Percentiles rank a stretch among this genome's conserved stretches.
These are phyloP conservation scores for Temnothorax nylanderi DNA, from an alignment of 1,140 invertebrate genomes.

Conservation along the genomic window DNA sequence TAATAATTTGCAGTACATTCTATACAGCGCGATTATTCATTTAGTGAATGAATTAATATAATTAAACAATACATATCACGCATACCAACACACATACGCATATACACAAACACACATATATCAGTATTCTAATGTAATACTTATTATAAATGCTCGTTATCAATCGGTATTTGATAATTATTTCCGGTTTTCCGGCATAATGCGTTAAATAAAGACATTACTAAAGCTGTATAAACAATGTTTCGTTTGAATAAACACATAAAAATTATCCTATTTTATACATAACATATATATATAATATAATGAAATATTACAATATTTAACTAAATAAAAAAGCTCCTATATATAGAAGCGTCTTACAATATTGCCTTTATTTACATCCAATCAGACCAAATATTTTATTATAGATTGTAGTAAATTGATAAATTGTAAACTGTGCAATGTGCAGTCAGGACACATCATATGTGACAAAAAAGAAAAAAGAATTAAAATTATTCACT, in stretches of 20 bases:
- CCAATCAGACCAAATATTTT: slow-evolving; percentile 2
- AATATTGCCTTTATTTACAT: background rate
- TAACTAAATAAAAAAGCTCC: background rate
- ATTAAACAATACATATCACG: slow-evolving; percentile 21
- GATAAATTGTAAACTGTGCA: slow-evolving; percentile 8
- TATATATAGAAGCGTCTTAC: background rate
- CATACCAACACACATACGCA: background rate
- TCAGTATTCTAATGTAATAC: slow-evolving; percentile 30
- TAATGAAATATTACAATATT: background rate
- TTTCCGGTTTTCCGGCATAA: background rate
- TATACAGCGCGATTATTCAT: slow-evolving; percentile 30
- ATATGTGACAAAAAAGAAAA: background rate
- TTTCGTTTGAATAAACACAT: background rate
- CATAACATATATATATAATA: background rate
- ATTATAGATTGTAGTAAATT: background rate
- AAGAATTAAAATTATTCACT: slow-evolving; percentile 18
- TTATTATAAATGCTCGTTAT: slow-evolving; percentile 49
- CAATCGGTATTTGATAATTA: slow-evolving; percentile 36
- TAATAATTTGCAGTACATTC: slow-evolving; percentile 37
- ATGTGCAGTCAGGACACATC: background rate
- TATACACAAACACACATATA: background rate
- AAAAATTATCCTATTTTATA: background rate
- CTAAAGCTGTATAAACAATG: background rate
- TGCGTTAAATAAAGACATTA: background rate
- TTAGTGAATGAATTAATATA: slow-evolving; percentile 47